Conservation (phyloP, 2,113 vertebrate genomes). For the Columbina picui region DNA sequence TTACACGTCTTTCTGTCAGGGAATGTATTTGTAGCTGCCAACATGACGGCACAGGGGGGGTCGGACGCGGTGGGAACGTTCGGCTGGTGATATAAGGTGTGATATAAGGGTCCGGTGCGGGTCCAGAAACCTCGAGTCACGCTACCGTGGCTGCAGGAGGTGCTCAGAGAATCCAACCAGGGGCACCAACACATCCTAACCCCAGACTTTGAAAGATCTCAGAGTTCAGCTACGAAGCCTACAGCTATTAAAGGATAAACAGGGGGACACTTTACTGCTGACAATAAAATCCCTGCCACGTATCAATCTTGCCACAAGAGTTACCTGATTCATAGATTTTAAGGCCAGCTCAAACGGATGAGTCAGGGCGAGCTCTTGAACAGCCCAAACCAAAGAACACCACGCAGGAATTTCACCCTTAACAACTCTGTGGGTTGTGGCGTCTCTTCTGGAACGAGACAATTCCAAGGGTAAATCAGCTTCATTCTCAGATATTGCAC, state of each 20-base stretch:
- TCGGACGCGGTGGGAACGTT: slow-evolving; percentile 10
- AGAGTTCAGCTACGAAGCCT: not conserved
- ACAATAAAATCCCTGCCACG: not conserved
- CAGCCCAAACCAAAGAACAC: not conserved
- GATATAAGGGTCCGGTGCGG: not conserved
- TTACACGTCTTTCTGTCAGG: slow-evolving; percentile 75
- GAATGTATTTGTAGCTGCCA: slow-evolving; percentile 23
- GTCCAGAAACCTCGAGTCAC: not conserved
- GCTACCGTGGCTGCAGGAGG: not conserved
- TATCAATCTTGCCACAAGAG: not conserved
- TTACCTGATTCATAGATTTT: not conserved
- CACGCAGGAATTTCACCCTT: not conserved
- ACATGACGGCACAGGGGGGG: not conserved
- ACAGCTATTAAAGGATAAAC: not conserved
- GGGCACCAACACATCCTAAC: not conserved
- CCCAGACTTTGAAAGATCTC: not conserved
- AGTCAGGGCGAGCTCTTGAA: not conserved
- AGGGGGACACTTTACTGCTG: not conserved
- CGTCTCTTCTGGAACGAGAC: not conserved
- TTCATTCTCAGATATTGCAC: not conserved
- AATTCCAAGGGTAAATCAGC: accelerated
- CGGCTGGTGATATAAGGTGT: not conserved
- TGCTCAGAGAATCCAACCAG: not conserved
- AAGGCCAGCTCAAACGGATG: not conserved
- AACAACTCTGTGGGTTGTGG: not conserved